Evolutionary conservation across 2,888 invertebrate species (phyloP), one percentile per base, ranked within the genome.

Genomic region (Eugnorisma glareosa): DNA sequence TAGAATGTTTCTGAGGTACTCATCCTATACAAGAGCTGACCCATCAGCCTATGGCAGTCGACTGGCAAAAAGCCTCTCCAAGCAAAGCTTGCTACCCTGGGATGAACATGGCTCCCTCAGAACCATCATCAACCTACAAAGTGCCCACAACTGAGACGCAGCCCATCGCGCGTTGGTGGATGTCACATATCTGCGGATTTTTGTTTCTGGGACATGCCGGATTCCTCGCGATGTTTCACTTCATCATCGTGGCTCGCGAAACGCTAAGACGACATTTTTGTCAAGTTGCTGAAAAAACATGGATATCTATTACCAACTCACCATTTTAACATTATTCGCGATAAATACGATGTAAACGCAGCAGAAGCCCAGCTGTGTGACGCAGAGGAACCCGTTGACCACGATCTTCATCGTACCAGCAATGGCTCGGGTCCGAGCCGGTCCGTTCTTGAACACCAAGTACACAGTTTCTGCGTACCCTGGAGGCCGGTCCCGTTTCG

Each of bases 351-450:
- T 98, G 95, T 99, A 99, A 45, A 99, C 98, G 94, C 99, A 99
- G 94, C 99, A 99, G 96, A 99, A 99, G 80, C 99, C 99, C 81
- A 99, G 97, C 95, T 99, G 99, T n/a, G 99, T 99, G 77, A 99
- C 97, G 93, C 99, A 98, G 74, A 99, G 97, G 95, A 99, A 99
- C 24, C 97, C 91, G 94, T 99, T 99, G 81, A 99, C 98, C 76
- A 98, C 90, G 51, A 96, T 97, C 95, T 98, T 97, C 97, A 98
- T 98, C 15, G 95, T 90, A 48, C 94, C 95, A 0, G 98, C 97
- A 90, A 97, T 97, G 40, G 96, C 96, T 63, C 98, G 97, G n/a
- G 98, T 91, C 48, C 94, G 92, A 1, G 95, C 93, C 0, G 99
- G 98, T 0, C 99, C 99, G 70, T 97, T 97, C 81, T 97, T 97